Evolutionary conservation across 2,888 invertebrate genomes (phyloP).

Genomic region (Trissonchulus latispiculum): DNA sequence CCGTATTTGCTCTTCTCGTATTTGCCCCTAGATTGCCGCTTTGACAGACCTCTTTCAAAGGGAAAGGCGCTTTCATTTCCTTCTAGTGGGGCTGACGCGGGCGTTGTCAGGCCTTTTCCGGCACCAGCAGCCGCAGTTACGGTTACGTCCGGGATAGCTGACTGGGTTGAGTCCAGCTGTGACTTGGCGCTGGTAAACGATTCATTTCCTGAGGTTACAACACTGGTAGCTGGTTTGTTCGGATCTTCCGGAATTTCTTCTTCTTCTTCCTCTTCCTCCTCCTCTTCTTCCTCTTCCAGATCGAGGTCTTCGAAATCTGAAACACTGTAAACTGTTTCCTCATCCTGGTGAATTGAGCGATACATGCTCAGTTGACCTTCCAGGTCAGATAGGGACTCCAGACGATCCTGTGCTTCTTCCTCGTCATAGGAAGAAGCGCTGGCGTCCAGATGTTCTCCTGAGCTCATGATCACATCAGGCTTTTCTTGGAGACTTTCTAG

Average conservation of each 20-base stretch:
- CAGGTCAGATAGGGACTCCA: not conserved
- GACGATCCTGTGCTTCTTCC: not conserved
- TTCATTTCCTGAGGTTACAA: slow-evolving; percentile 7
- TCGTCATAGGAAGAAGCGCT: not conserved
- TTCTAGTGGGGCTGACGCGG: not conserved
- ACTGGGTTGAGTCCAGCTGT: not conserved
- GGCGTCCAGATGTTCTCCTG: not conserved
- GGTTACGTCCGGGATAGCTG: not conserved
- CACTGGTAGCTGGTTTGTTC: not conserved
- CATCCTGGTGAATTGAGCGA: slow-evolving; percentile 15
- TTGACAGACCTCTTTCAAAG: slow-evolving; percentile 13
- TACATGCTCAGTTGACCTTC: not conserved
- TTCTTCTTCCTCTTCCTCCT: not conserved
- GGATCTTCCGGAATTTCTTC: slow-evolving; percentile 16
- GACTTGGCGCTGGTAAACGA: slow-evolving; percentile 14
- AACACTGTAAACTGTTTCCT: slow-evolving; percentile 12
- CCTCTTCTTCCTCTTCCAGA: slow-evolving; percentile 13
- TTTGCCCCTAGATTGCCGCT: slow-evolving; percentile 21
- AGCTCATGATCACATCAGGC: not conserved
- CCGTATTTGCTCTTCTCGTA: slow-evolving; percentile 17
- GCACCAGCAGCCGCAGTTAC: not conserved
- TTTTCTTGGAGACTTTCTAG: not conserved
- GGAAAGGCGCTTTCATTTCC: not conserved
- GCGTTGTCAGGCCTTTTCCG: not conserved
- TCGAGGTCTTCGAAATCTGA: slow-evolving; percentile 23